Evolutionary conservation across 2,113 vertebrate genomes (phyloP).

Genomic region (Nematolebias whitei): DNA sequence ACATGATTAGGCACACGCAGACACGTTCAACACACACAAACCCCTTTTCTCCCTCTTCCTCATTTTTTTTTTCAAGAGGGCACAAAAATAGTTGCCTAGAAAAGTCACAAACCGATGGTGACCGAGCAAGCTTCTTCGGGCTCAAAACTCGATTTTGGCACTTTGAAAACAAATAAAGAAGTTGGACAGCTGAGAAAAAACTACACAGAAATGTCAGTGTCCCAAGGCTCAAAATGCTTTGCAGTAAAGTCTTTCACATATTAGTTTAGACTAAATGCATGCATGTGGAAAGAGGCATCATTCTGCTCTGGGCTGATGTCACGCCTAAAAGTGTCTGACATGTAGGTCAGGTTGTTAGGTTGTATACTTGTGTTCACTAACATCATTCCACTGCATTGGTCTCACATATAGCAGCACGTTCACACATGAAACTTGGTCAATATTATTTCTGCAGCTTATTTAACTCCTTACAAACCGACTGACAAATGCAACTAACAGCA

Average conservation of each 20-base stretch:
- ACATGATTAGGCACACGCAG: slow-evolving; percentile 39
- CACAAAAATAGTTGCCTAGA: slow-evolving; percentile 8
- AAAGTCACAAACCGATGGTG: slow-evolving; percentile 1
- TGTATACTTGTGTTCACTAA: no score
- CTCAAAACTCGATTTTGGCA: not conserved
- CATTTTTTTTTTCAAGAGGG: slow-evolving; percentile 4
- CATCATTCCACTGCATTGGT: no score
- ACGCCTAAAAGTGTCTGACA: no score
- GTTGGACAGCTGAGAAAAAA: not conserved
- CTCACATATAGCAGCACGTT: no score
- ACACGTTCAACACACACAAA: slow-evolving; percentile 4
- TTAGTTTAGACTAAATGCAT: no score
- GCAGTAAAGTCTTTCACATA: no score
- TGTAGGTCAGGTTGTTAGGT: no score
- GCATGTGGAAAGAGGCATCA: not conserved
- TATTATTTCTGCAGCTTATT: no score
- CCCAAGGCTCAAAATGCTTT: not conserved
- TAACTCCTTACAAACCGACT: no score
- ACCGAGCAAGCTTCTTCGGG: not conserved
- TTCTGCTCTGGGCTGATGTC: not conserved
- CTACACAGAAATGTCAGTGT: not conserved
- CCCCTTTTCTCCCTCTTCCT: not conserved
- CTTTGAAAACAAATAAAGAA: slow-evolving; percentile 3
- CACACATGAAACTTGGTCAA: no score
- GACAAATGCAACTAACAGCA: no score